Evolutionary conservation across 2,888 invertebrate genomes (phyloP), one percentile per base, ranked within the genome.

Genomic region (Helleia helle): DNA sequence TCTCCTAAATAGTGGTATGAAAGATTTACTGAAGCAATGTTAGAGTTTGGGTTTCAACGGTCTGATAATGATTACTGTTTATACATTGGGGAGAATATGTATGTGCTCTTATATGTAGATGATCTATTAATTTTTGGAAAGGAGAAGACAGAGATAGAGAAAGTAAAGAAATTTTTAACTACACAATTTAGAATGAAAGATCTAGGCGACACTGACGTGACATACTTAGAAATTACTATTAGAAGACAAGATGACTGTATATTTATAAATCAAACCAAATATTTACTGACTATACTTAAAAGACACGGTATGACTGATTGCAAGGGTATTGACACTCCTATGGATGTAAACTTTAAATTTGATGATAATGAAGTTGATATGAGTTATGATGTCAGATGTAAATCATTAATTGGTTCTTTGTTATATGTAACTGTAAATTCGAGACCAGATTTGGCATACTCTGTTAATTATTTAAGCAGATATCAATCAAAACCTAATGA

Each of bases 1-100:
- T 12, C 43, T 4, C 44, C 49, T n/a, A 41, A 31, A 14, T 45
- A 42, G 24, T 51, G 51, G 47, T 42, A 47, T 26, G 27, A 44
- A 13, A 44, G 29, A 26, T 28, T 51, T 18, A 13, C 48, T 25
- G 28, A 45, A 13, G 47, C 41, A 13, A 8, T 43, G 2, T 27
- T 30, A 37, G 27, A 39, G 18, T 7, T 39, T 7, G 29, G 36
- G n/a, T 41, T 46, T 30, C 15, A 36, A 26, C 13, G 17, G 28
- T 49, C 44, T 9, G 39, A 43, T 24, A 18, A 43, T 42, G 49
- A 49, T 18, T 41, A 31, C 36, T 48, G 48, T 26, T 24, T 49
- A 36, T 49, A 46, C 15, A 25, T 24, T 6, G 44, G 39, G 15
- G 7, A 8, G 11, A 13, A 40, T 1, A 18, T 17, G 11, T 38